phyloP scores from a whole-genome alignment of 2,888 invertebrate genomes.

The Mermis nigrescens region DNA sequence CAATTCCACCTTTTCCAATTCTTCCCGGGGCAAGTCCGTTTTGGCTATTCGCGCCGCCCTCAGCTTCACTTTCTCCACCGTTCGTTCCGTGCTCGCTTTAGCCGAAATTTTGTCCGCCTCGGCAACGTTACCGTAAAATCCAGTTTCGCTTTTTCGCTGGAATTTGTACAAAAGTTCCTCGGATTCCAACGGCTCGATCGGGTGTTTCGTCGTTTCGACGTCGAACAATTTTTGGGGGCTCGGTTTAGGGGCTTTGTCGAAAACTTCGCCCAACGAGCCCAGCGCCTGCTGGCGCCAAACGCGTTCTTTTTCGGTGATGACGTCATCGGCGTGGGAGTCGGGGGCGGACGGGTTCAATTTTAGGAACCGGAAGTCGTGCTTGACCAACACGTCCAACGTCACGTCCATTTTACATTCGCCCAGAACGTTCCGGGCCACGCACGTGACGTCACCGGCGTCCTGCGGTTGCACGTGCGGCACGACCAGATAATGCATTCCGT shows the following conservation, averaged over 20 bases:
- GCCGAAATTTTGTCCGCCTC: neutral
- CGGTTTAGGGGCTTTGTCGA: slow-evolving; percentile 26
- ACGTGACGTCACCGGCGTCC: slow-evolving; percentile 52
- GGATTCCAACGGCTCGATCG: slow-evolving; percentile 27
- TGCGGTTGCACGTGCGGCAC: slow-evolving; percentile 90
- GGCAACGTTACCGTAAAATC: slow-evolving; percentile 1
- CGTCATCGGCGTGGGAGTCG: neutral
- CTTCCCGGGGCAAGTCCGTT: slow-evolving; percentile 9
- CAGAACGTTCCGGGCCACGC: slow-evolving; percentile 63
- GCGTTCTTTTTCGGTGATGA: slow-evolving; percentile 14
- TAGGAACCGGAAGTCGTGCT: slow-evolving; percentile 23
- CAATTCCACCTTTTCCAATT: slow-evolving; percentile 7
- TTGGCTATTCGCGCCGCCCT: slow-evolving; percentile 7
- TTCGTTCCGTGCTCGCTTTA: neutral
- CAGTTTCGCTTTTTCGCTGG: slow-evolving; percentile 19
- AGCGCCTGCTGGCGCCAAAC: slow-evolving; percentile 23
- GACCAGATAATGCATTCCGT: slow-evolving; percentile 88
- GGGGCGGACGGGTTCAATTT: slow-evolving; percentile 19
- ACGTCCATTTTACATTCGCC: slow-evolving; percentile 80
- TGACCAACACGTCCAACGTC: slow-evolving; percentile 42
- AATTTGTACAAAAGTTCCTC: slow-evolving; percentile 31
- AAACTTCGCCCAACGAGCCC: slow-evolving; percentile 27
- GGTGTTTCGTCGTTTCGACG: slow-evolving; percentile 23
- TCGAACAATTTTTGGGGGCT: slow-evolving; percentile 26
- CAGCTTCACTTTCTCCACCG: slow-evolving; percentile 24